Base-by-base conservation (phyloP, 1,140 invertebrate genomes). In the Drosophila rufa region DNA sequence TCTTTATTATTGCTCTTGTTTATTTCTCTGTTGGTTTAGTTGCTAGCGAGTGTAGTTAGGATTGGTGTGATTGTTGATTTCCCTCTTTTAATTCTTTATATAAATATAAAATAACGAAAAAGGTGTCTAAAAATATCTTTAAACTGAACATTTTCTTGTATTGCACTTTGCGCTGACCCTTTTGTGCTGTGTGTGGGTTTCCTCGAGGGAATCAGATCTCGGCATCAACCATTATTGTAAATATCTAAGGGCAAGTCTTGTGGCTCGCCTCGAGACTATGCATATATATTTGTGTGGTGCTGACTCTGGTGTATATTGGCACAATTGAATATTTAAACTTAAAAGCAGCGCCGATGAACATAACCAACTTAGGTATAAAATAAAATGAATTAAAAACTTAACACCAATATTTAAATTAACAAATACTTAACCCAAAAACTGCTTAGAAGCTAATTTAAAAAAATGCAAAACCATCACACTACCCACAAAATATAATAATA, bases 1-100 rank as follows among this genome's bases (percentile, higher is more conserved):
- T 64, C 67, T 81, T 76, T 84, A 83, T 83, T 79, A 60, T 79
- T 80, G 75, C 76, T 79, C 45, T 79, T 43, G 42, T 57, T 64
- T 73, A 73, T 14, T 53, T 36, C n/a, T 42, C 60, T 78, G 40
- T 74, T 84, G 27, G 38, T 64, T 64, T 64, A 56, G 57, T 80
- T 67, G 76, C 67, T 67, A 62, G 51, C 43, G 64, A 53, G 75
- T 78, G 68, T 80, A 73, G 50, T 75, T 75, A 65, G 70, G 58
- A 75, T 70, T 85, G 68, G 78, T 82, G 65, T 85, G 66, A 27
- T 66, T 42, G 48, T 38, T 53, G 5, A 25, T 43, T 55, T 36
- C 47, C 42, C 43, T 36, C 40, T 42, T 55, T 64, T 19, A 62
- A 62, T 51, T 48, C 17, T 75, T 58, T 43, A 22, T 75, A 64